Conservation (phyloP, 2,888 invertebrate species). For the Philonicus albiceps region DNA sequence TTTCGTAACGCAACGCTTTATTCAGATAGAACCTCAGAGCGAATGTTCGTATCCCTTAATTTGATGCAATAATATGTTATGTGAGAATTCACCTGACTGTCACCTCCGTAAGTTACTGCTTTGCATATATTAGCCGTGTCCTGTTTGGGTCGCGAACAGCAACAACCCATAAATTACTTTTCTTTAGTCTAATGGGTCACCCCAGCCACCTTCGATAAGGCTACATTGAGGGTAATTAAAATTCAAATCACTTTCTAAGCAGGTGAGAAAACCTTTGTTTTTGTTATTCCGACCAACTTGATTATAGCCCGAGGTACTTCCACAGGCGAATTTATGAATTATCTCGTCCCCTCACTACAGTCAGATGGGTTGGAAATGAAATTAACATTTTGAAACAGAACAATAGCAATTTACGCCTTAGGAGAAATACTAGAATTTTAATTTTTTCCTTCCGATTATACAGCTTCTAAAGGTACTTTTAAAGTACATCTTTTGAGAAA, state of each 20-base stretch:
- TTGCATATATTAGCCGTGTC: constrained; percentile 7
- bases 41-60: constrained; percentile 8
- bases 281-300: background rate
- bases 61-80: constrained; percentile 28
- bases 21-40: background rate
- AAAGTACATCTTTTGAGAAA: no score
- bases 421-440: background rate
- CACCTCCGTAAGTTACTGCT: background rate
- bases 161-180: constrained; percentile 8
- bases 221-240: constrained; percentile 11
- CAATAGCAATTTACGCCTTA: background rate
- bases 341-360: background rate
- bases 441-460: background rate
- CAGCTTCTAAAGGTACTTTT: background rate
- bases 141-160: background rate
- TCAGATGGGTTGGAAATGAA: background rate
- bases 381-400: background rate
- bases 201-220: background rate
- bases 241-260: constrained; percentile 11
- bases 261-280: constrained; percentile 14
- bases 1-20: constrained; percentile 17
- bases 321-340: constrained; percentile 6
- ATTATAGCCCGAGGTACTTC: background rate
- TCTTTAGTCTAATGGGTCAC: background rate
- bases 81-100: background rate